phyloP scores from a whole-genome alignment of 1,140 invertebrate genomes.

The Dinothrombium tinctorium region DNA sequence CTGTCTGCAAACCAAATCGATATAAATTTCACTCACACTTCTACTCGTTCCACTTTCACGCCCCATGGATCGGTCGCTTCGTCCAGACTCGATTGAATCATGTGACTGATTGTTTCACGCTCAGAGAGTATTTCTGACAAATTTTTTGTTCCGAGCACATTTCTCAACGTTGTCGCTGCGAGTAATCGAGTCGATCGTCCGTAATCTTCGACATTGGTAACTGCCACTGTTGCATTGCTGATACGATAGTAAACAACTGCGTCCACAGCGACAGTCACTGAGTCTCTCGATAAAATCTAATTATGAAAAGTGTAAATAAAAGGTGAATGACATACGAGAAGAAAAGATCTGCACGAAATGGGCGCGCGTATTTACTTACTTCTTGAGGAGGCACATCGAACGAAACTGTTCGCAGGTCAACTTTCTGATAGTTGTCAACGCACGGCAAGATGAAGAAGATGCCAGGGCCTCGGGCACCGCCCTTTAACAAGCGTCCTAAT shows the following conservation, averaged over 20 bases:
- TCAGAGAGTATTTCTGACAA: slow-evolving; percentile 29
- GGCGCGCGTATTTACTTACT: too few relatives aligned
- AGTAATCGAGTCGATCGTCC: slow-evolving; percentile 21
- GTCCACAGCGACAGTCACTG: slow-evolving; percentile 65
- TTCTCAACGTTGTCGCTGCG: slow-evolving; percentile 25
- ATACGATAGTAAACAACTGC: slow-evolving; percentile 39
- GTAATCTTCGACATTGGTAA: slow-evolving; percentile 34
- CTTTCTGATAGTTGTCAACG: slow-evolving; percentile 29
- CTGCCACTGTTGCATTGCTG: slow-evolving; percentile 32
- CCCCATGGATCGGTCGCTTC: slow-evolving; percentile 36
- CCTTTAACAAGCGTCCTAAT: slow-evolving; percentile 53
- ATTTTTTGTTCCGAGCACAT: slow-evolving; percentile 30
- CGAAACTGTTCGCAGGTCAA: slow-evolving; percentile 31
- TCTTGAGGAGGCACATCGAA: slow-evolving; percentile 34
- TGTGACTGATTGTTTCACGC: slow-evolving; percentile 27
- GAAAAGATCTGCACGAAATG: too few relatives aligned
- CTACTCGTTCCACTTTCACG: slow-evolving; percentile 35
- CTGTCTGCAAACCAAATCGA: too few relatives aligned
- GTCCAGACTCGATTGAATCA: slow-evolving; percentile 27
- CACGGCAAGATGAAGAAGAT: slow-evolving; percentile 30
- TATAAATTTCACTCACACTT: slow-evolving; percentile 25
- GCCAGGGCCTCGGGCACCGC: slow-evolving; percentile 53
- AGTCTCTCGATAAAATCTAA: slow-evolving; percentile 55
- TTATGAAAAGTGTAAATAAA: too few relatives aligned
- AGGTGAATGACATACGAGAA: too few relatives aligned